phyloP scores from a whole-genome alignment of 2,888 invertebrate genomes.

The Folsomia candida region DNA sequence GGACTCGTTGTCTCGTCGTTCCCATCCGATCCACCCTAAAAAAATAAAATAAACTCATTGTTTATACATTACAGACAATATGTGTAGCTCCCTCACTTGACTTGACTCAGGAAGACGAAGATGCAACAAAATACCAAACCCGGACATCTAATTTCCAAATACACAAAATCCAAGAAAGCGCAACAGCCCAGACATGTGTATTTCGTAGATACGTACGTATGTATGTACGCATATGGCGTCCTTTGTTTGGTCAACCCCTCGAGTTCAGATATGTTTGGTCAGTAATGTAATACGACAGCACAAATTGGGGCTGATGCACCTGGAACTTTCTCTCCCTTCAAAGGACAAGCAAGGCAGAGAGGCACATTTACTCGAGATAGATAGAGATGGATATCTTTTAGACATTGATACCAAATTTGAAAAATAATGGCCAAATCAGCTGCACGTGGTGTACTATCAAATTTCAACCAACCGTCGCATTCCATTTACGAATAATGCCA shows the following conservation, averaged over 20 bases:
- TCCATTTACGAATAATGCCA: neutral
- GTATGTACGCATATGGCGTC: too few species aligned
- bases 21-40: conserved; percentile 71
- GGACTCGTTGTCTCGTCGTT: conserved; percentile 75
- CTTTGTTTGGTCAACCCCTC: neutral
- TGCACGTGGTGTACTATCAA: neutral
- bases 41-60: conserved; percentile 15
- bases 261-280: neutral
- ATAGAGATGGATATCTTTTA: neutral
- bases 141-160: neutral
- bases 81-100: neutral
- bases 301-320: neutral
- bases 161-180: neutral
- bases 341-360: neutral
- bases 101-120: neutral
- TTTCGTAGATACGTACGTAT: too few species aligned
- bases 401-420: neutral
- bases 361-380: neutral
- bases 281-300: neutral
- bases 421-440: neutral
- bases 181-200: too few species aligned
- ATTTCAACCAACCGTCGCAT: neutral
- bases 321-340: neutral
- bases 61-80: conserved; percentile 18
- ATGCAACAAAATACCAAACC: too few species aligned